phyloP scores from a whole-genome alignment of 2,113 vertebrate species.

The Abramis brama region DNA sequence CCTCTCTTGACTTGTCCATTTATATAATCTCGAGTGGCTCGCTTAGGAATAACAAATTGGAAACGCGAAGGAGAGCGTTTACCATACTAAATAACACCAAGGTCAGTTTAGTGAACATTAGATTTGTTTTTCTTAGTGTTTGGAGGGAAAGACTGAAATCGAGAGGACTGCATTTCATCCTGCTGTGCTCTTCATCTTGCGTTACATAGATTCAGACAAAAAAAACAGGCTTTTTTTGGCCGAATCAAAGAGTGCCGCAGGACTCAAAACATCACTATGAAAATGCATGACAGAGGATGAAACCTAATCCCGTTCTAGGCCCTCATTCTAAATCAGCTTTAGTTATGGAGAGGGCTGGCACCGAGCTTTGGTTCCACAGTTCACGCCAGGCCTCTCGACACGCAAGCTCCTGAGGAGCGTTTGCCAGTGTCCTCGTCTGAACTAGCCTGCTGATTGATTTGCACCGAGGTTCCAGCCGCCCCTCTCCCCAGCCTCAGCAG shows the following conservation, averaged over 20 bases:
- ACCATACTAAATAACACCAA: not conserved
- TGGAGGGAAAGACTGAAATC: conserved; percentile 7
- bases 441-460: conserved; percentile 64
- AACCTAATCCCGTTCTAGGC: conserved; percentile 41
- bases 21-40: conserved; percentile 19
- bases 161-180: conserved; percentile 9
- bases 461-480: conserved; percentile 51
- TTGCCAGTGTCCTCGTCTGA: conserved; percentile 70
- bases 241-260: conserved; percentile 33
- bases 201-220: conserved; percentile 27
- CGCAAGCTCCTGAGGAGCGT: conserved; percentile 57
- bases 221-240: not conserved
- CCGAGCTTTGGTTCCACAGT: conserved; percentile 45
- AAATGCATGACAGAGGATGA: conserved; percentile 45
- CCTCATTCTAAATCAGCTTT: conserved; percentile 43
- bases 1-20: conserved; percentile 17
- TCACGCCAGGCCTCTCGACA: conserved; percentile 53
- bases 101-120: conserved; percentile 8
- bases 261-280: conserved; percentile 50
- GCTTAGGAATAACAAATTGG: conserved; percentile 17
- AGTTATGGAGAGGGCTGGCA: conserved; percentile 55
- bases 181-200: conserved; percentile 19
- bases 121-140: conserved; percentile 20
- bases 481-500: conserved; percentile 69
- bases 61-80: not conserved